These are phyloP conservation scores for Nebria ingens DNA, from an alignment of 1,140 invertebrate genomes.

Conservation along the genomic window DNA sequence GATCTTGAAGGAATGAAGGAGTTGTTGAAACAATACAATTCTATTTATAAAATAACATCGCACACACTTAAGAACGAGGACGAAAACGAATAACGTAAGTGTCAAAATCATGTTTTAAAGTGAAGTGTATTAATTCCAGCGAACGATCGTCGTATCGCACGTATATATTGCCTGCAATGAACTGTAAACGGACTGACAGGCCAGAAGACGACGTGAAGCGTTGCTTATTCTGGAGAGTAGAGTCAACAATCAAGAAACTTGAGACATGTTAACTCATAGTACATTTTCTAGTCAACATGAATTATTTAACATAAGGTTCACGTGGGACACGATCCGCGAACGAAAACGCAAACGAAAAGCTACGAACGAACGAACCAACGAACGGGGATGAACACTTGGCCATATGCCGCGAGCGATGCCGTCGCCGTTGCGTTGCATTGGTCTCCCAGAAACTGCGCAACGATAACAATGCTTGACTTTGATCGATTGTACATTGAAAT, in stretches of 20 bases:
- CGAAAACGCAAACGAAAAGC: neutral
- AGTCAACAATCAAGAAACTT: constrained; percentile 8
- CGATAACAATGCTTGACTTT: constrained; percentile 5
- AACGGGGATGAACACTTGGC: neutral
- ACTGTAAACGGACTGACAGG: too few relatives aligned
- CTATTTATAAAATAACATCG: too few relatives aligned
- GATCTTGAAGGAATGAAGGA: too few relatives aligned
- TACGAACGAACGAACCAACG: neutral
- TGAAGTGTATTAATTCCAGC: too few relatives aligned
- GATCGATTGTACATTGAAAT: constrained; percentile 7
- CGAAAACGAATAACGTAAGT: too few relatives aligned
- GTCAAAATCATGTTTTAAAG: too few relatives aligned
- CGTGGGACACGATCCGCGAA: neutral
- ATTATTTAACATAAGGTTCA: constrained; percentile 3
- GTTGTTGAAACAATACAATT: too few relatives aligned
- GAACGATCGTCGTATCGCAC: too few relatives aligned
- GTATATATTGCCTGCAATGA: too few relatives aligned
- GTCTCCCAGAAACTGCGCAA: constrained; percentile 1
- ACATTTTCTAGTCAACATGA: constrained; percentile 7
- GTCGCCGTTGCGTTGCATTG: too few relatives aligned
- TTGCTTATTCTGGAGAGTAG: neutral
- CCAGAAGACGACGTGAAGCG: too few relatives aligned
- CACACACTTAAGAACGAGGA: too few relatives aligned
- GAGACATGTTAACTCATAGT: constrained; percentile 6
- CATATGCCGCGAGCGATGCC: neutral